Evolutionary conservation across 2,113 vertebrate species (phyloP).

Genomic region (Sakesphorus luctuosus): DNA sequence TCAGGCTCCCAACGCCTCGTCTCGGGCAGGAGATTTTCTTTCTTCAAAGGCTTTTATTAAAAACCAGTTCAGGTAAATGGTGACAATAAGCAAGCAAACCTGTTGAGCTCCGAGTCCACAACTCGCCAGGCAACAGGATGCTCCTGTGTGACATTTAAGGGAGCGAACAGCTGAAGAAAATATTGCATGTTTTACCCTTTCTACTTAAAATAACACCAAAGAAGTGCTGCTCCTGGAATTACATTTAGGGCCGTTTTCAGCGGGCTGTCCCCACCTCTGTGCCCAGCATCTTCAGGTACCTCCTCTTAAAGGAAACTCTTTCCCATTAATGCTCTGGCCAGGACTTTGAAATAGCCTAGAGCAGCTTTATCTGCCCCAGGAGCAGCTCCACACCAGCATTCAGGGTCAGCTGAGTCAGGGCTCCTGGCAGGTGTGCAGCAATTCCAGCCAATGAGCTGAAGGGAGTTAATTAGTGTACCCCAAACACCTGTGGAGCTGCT

Average conservation of each 20-base stretch:
- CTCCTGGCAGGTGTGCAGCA: not conserved
- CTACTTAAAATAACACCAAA: not conserved
- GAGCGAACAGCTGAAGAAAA: slow-evolving; percentile 47
- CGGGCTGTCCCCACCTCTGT: not conserved
- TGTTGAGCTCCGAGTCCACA: slow-evolving; percentile 10
- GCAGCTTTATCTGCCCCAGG: not conserved
- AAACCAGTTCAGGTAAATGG: slow-evolving; percentile 35
- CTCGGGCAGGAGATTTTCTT: slow-evolving; percentile 53
- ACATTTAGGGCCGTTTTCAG: not conserved
- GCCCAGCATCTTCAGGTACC: not conserved
- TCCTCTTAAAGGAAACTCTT: not conserved
- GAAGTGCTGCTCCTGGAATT: not conserved
- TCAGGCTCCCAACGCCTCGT: not conserved
- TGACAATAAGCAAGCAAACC: slow-evolving; percentile 39
- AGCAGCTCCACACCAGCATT: not conserved
- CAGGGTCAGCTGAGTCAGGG: not conserved
- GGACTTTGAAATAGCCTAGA: not conserved
- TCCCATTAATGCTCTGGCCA: not conserved
- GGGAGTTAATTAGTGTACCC: not conserved
- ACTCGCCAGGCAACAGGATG: not conserved
- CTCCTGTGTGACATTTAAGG: slow-evolving; percentile 50
- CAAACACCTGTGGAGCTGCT: not conserved
- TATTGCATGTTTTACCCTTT: slow-evolving; percentile 45
- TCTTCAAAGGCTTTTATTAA: slow-evolving; percentile 68
- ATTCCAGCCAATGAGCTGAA: not conserved